These are phyloP conservation scores for Caenorhabditis doughertyi DNA, from an alignment of 2,888 invertebrate species.

Conservation along the genomic window DNA sequence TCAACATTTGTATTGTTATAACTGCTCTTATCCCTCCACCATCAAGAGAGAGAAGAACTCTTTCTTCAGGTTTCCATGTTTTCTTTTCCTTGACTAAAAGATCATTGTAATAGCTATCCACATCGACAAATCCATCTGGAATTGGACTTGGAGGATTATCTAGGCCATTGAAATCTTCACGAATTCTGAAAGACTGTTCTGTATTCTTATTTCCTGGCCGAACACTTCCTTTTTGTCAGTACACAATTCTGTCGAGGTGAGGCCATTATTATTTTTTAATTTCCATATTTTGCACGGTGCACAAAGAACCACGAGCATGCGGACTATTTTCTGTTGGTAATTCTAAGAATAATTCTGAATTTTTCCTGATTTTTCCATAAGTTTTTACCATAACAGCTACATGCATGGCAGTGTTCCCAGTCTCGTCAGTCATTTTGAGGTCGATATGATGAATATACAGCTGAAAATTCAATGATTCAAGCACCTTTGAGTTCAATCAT, in stretches of 20 bases:
- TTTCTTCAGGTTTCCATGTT: slow-evolving; percentile 59
- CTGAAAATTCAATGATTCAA: slow-evolving; percentile 28
- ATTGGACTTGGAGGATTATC: slow-evolving; percentile 43
- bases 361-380: slow-evolving; percentile 2
- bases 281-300: slow-evolving; percentile 67
- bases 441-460: slow-evolving; percentile 60
- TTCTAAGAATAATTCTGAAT: slow-evolving; percentile 44
- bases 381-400: slow-evolving; percentile 64
- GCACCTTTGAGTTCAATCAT: too few relatives aligned
- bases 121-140: slow-evolving; percentile 48
- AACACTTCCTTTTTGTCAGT: slow-evolving; percentile 43
- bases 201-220: too few relatives aligned
- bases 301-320: slow-evolving; percentile 66
- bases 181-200: slow-evolving; percentile 29
- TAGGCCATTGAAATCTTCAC: slow-evolving; percentile 53
- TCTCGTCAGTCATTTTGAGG: slow-evolving; percentile 59
- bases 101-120: slow-evolving; percentile 50
- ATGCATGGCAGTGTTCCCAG: slow-evolving; percentile 70
- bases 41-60: slow-evolving; percentile 65
- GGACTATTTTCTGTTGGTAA: slow-evolving; percentile 54
- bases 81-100: slow-evolving; percentile 42
- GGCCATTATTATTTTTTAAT: slow-evolving; percentile 61
- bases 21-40: slow-evolving; percentile 70
- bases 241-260: slow-evolving; percentile 55
- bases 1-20: slow-evolving; percentile 59